A percentile compares a stretch with the other conserved stretches of the same genome.
These are phyloP conservation scores for Pogonomyrmex californicus DNA, from an alignment of 1,140 invertebrate species.

Conservation along the genomic window DNA sequence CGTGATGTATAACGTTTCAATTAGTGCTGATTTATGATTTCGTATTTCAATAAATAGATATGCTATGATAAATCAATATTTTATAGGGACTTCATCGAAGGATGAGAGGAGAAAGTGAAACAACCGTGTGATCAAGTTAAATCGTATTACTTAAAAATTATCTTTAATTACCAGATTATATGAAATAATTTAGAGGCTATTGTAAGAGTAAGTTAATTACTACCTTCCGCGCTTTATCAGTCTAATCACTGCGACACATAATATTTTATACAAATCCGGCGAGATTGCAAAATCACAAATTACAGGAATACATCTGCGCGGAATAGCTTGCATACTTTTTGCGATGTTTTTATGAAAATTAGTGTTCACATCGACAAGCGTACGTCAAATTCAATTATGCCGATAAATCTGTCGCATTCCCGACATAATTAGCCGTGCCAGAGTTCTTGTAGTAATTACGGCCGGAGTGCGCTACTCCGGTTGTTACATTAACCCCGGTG, in stretches of 20 bases:
- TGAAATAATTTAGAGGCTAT: constrained; percentile 20
- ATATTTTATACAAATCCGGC: neutral
- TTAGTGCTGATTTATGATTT: constrained; percentile 48
- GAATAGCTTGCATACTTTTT: constrained; percentile 36
- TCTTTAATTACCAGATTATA: constrained; percentile 23
- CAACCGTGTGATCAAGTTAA: neutral
- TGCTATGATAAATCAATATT: constrained; percentile 35
- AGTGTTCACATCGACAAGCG: neutral
- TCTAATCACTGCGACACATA: neutral
- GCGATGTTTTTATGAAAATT: constrained; percentile 41
- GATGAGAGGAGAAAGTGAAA: neutral
- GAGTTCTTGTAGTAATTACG: constrained; percentile 62
- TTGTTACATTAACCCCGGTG: constrained; percentile 58
- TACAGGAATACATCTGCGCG: neutral
- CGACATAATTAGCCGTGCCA: constrained; percentile 55
- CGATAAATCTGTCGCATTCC: constrained; percentile 60
- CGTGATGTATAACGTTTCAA: constrained; percentile 27
- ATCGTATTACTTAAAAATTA: constrained; percentile 26
- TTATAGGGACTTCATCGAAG: neutral
- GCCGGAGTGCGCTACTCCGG: constrained; percentile 44
- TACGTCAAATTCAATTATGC: constrained; percentile 54
- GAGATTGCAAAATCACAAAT: neutral
- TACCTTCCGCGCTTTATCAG: constrained; percentile 1
- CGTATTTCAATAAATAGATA: constrained; percentile 59
- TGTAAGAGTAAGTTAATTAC: constrained; percentile 10